Conservation (phyloP, 2,113 vertebrate genomes). For the Dicerorhinus sumatrensis region DNA sequence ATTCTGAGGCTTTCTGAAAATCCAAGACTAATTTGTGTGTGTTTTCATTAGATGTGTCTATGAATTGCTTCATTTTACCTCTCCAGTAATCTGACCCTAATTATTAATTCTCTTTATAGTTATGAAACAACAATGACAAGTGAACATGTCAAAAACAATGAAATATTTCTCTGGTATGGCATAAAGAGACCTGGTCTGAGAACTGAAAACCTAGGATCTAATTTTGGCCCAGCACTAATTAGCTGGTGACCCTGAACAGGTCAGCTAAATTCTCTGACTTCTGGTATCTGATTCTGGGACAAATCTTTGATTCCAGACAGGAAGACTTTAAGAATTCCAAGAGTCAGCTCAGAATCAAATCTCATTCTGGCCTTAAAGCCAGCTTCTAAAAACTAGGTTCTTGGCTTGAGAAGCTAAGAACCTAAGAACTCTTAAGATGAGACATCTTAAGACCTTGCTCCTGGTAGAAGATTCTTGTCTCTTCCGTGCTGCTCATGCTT, state of each 20-base stretch:
- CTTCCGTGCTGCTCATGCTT: too few relatives aligned
- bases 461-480: not conserved
- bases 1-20: not conserved
- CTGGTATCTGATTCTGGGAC: not conserved
- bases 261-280: conserved; percentile 44
- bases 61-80: not conserved
- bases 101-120: not conserved
- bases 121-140: not conserved
- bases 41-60: not conserved
- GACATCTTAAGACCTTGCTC: accelerated
- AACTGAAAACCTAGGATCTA: not conserved
- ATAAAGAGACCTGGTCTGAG: not conserved
- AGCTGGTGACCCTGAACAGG: conserved; percentile 11
- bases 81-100: not conserved
- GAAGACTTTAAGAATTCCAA: conserved; percentile 1
- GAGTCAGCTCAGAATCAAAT: not conserved
- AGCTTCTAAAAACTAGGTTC: not conserved
- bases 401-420: not conserved
- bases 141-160: not conserved
- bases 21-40: not conserved
- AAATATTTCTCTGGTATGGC: not conserved
- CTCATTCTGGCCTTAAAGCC: not conserved
- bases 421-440: not conserved
- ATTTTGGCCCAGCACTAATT: conserved; percentile 11
- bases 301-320: not conserved